These are phyloP conservation scores for Achroia grisella DNA, from an alignment of 1,140 invertebrate species.

Conservation along the genomic window DNA sequence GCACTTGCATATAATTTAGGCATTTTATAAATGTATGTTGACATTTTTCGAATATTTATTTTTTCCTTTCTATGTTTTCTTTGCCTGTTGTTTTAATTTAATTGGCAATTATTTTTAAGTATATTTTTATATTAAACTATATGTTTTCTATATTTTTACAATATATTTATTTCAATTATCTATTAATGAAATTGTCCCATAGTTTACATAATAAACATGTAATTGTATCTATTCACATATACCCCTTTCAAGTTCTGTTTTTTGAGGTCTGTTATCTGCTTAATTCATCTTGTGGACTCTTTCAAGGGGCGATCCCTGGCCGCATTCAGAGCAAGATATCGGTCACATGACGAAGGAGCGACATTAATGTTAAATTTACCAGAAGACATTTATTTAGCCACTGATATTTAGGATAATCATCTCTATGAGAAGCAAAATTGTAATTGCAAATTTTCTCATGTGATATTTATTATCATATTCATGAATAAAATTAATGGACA, in stretches of 20 bases:
- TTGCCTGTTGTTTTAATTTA: too few species aligned
- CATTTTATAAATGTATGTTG: background rate
- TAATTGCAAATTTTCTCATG: background rate
- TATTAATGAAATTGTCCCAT: too few species aligned
- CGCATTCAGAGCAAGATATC: constrained; percentile 61
- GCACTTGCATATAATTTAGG: background rate
- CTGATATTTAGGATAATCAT: constrained; percentile 53
- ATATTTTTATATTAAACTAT: too few species aligned
- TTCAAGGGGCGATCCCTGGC: constrained; percentile 52
- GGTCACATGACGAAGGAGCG: constrained; percentile 55
- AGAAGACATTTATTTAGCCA: constrained; percentile 70
- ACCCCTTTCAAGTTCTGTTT: constrained; percentile 48
- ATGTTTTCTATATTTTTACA: too few species aligned
- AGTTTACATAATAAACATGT: too few species aligned
- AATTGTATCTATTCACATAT: too few species aligned
- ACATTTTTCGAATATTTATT: too few species aligned
- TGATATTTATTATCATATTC: too few species aligned
- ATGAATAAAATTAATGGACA: too few species aligned
- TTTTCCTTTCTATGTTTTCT: too few species aligned
- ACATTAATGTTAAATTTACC: constrained; percentile 66
- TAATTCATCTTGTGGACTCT: constrained; percentile 69
- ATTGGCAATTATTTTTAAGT: too few species aligned
- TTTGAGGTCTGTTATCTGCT: constrained; percentile 62
- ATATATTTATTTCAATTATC: too few species aligned
- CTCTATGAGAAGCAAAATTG: constrained; percentile 41